Evolutionary conservation across 2,113 vertebrate genomes (phyloP), one percentile per base, ranked within the genome.

Genomic region (Hiodon tergisus): DNA sequence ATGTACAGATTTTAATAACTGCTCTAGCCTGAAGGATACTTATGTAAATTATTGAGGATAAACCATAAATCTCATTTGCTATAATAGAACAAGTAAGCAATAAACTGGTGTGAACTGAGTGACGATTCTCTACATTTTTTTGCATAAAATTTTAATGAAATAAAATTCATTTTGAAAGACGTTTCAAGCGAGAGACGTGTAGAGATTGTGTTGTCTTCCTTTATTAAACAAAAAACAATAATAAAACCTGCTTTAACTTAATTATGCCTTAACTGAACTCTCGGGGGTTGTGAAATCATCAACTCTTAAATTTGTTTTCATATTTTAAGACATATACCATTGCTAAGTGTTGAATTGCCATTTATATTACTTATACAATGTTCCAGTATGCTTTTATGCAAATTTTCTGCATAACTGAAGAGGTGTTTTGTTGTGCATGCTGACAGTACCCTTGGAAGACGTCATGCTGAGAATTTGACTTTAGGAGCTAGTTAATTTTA

Each of bases 1-100:
- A 75, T 59, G 65, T 50, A 75, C 52, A 46, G 73, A 58, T 67
- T 75, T 75, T 75, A 75, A 75, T 75, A 75, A 75, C 31, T 3
- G 3, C 65, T 75, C 55, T 48, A 4, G 59, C 67, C 50, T 31
- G n/a, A 17, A 76, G 67, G 58, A 69, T 53, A 71, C 52, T n/a
- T 59, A 71, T 76, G 69, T 69, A 70, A 71, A 70, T 70, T 53
- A 63, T 68, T 67, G 63, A 47, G 0, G 63, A 67, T 59, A 17
- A 66, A 50, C 53, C 54, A 51, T 16, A 16, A 9, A 47, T 62
- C 71, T 47, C 58, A 55, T 14, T 55, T 73, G 13, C 53, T 6
- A 31, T 59, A 59, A 67, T 57, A 46, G 63, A 74, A 53, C 73
- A 67, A 46, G 54, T 1, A 31, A 31, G n/a, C 68, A 14, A 11